Evolutionary conservation across 2,797 vertebrate genomes (phyloP).

Genomic region (Scyliorhinus canicula): DNA sequence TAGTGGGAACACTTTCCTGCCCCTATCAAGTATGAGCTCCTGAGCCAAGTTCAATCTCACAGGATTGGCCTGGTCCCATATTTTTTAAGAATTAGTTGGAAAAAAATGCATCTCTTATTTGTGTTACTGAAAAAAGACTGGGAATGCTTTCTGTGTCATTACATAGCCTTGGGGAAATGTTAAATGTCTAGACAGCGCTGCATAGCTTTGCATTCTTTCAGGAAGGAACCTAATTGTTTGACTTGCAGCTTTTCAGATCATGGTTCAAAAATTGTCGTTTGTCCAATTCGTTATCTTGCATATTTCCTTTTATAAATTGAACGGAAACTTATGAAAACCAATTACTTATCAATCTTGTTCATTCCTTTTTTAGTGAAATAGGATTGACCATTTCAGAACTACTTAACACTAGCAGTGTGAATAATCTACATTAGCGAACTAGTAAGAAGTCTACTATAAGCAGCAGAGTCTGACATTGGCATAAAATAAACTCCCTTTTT

Average conservation of each 20-base stretch:
- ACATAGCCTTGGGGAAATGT: not conserved
- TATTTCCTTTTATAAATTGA: not conserved
- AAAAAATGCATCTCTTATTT: conserved; percentile 25
- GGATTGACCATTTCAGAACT: not conserved
- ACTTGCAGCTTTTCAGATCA: not conserved
- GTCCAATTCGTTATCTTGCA: not conserved
- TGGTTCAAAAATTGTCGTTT: not conserved
- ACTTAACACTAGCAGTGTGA: not conserved
- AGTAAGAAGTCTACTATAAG: not conserved
- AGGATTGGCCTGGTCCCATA: conserved; percentile 25
- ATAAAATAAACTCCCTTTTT: not conserved
- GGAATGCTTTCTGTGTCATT: conserved; percentile 30
- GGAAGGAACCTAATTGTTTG: not conserved
- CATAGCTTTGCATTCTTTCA: conserved; percentile 45
- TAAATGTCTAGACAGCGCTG: conserved; percentile 51
- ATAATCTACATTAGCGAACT: not conserved
- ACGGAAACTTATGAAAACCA: not conserved
- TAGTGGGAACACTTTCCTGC: not conserved
- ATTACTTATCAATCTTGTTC: not conserved
- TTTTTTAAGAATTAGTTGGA: conserved; percentile 32
- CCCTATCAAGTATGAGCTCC: not conserved
- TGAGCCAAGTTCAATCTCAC: conserved; percentile 24
- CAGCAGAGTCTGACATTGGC: not conserved
- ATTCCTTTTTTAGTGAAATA: not conserved
- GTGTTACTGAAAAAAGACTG: not conserved